Evolutionary conservation across 2,797 vertebrate genomes (phyloP).

Genomic region (Pelochelys cantorii): DNA sequence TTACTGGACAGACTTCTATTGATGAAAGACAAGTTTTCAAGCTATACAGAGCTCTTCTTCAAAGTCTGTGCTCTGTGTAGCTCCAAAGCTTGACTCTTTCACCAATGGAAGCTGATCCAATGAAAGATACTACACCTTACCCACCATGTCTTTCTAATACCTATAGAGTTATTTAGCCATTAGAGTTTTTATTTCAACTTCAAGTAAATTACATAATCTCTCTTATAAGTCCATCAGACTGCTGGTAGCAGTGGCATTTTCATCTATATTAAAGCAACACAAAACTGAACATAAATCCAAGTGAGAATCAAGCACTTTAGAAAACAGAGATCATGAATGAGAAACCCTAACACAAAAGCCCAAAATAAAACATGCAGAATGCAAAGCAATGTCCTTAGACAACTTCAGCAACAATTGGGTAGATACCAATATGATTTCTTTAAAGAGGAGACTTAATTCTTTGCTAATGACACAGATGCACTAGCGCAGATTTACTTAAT

Average conservation of each 20-base stretch:
- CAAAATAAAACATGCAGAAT: neutral
- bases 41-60: neutral
- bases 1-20: neutral
- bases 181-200: neutral
- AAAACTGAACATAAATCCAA: neutral
- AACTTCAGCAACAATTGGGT: fast-evolving
- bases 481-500: neutral
- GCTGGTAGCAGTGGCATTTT: neutral
- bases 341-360: neutral
- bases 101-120: neutral
- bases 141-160: neutral
- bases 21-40: neutral
- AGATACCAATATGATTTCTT: fast-evolving
- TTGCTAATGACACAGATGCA: neutral
- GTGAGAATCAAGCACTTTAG: fast-evolving
- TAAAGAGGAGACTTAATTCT: neutral
- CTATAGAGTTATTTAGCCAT: neutral
- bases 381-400: fast-evolving
- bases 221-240: fast-evolving
- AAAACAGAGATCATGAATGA: neutral
- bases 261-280: neutral
- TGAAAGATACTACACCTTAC: neutral
- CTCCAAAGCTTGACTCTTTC: neutral
- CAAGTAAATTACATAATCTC: fast-evolving
- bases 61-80: neutral